Evolutionary conservation across 1,140 invertebrate species (phyloP), one percentile per base, ranked within the genome.

Genomic region (Pteromalus puparum): DNA sequence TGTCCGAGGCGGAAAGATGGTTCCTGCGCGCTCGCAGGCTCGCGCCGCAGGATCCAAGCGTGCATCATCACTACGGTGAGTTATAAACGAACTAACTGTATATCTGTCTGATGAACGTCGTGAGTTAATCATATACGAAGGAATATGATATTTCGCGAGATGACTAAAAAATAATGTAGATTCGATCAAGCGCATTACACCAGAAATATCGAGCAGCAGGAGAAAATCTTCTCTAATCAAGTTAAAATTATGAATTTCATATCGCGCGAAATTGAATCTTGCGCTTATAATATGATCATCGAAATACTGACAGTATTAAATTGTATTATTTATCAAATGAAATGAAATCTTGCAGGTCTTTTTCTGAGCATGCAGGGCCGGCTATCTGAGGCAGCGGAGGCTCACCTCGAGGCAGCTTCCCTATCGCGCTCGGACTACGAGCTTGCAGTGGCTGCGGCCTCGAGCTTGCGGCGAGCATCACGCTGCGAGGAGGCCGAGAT

Each of bases 1-100:
- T 95, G 68, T 90, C 95, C 61, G 97, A 98, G 92, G 98, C 98
- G 4, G 98, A 98, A 91, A 94, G 96, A 89, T 98, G 97, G 97
- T 98, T 98, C 90, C 94, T 97, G 88, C 96, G 96, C 89, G 98
- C 98, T 2, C 94, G 97, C 85, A 94, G 94, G 85, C 93, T 99
- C 84, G 97, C 97, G 65, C 97, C 98, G 3, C 94, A 96, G 72
- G 97, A 98, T 90, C 95, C 97, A 0, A 95, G 95, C 85, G 96
- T 97, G 24, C 96, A 96, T 91, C 96, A 97, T 91, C 97, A 98
- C 92, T 97, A 97, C 90, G 97, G 97, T 97, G 48, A 78, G 53
- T n/a, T n/a, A n/a, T n/a, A n/a, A n/a, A n/a, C n/a, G n/a, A n/a
- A n/a, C n/a, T n/a, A n/a, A n/a, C n/a, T n/a, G n/a, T n/a, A n/a